These are phyloP conservation scores for Plagiodera versicolora DNA, from an alignment of 2,888 invertebrate genomes.

Conservation along the genomic window DNA sequence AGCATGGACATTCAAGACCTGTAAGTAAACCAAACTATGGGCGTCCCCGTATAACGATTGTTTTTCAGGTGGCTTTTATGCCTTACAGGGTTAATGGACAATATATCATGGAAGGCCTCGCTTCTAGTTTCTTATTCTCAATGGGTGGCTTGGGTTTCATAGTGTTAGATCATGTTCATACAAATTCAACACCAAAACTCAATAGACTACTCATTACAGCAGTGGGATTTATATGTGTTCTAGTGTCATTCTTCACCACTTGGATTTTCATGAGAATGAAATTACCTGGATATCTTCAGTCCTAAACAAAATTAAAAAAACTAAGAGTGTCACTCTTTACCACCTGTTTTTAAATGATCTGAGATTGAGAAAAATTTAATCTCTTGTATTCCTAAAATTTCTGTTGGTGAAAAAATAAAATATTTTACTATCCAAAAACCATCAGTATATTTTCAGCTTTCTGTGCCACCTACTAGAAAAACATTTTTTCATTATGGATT, in stretches of 20 bases:
- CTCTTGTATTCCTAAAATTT: too few species aligned
- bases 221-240: slow-evolving; percentile 88
- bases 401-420: too few species aligned
- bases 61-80: slow-evolving; percentile 88
- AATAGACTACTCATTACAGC: slow-evolving; percentile 87
- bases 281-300: slow-evolving; percentile 80
- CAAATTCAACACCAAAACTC: slow-evolving; percentile 82
- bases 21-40: slow-evolving; percentile 58
- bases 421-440: too few species aligned
- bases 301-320: slow-evolving; percentile 48
- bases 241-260: slow-evolving; percentile 93
- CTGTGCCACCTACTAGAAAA: too few species aligned
- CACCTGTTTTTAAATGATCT: too few species aligned
- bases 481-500: too few species aligned
- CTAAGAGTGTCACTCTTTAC: too few species aligned
- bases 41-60: too few species aligned
- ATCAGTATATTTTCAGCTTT: too few species aligned
- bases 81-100: slow-evolving; percentile 98
- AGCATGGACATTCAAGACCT: slow-evolving; percentile 93
- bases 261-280: slow-evolving; percentile 99
- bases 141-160: slow-evolving; percentile 96
- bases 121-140: slow-evolving; percentile 95
- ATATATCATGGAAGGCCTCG: slow-evolving; percentile 99
- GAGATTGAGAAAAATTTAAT: too few species aligned
- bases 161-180: slow-evolving; percentile 92